Evolutionary conservation across 1,140 invertebrate genomes (phyloP).

Genomic region (Aphaenogaster floridana): DNA sequence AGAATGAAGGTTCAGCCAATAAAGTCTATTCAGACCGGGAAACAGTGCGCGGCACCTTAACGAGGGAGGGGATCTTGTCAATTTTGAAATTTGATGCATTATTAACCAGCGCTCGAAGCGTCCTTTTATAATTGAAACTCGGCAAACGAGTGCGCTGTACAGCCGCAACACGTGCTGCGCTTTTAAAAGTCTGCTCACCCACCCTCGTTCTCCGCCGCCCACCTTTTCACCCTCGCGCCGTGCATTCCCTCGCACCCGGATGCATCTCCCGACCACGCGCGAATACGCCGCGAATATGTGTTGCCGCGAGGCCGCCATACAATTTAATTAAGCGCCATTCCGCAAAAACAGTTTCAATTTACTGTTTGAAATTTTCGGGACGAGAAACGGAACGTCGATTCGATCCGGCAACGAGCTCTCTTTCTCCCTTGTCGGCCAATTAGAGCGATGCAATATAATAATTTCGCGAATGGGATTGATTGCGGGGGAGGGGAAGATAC

Average conservation of each 20-base stretch:
- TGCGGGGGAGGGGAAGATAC: background rate
- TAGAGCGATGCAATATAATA: slow-evolving; percentile 63
- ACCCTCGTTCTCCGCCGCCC: background rate
- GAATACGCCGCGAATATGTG: slow-evolving; percentile 8
- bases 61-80: slow-evolving; percentile 22
- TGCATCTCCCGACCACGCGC: slow-evolving; percentile 2
- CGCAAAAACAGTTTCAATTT: slow-evolving; percentile 74
- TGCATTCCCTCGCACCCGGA: slow-evolving; percentile 11
- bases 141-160: slow-evolving; percentile 58
- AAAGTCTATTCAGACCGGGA: slow-evolving; percentile 31
- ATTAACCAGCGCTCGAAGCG: slow-evolving; percentile 45
- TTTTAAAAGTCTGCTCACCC: slow-evolving; percentile 67
- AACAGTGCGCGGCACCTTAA: slow-evolving; percentile 34
- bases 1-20: background rate
- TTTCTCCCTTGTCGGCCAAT: slow-evolving; percentile 45
- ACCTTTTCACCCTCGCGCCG: background rate
- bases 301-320: slow-evolving; percentile 33
- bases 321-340: slow-evolving; percentile 72
- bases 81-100: slow-evolving; percentile 52
- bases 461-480: slow-evolving; percentile 34
- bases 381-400: slow-evolving; percentile 56
- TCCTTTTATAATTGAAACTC: slow-evolving; percentile 68
- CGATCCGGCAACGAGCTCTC: slow-evolving; percentile 24
- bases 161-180: slow-evolving; percentile 57
- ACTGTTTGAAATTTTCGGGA: slow-evolving; percentile 65